Evolutionary conservation across 2,797 vertebrate genomes (phyloP).

Genomic region (Scolopax rusticola): DNA sequence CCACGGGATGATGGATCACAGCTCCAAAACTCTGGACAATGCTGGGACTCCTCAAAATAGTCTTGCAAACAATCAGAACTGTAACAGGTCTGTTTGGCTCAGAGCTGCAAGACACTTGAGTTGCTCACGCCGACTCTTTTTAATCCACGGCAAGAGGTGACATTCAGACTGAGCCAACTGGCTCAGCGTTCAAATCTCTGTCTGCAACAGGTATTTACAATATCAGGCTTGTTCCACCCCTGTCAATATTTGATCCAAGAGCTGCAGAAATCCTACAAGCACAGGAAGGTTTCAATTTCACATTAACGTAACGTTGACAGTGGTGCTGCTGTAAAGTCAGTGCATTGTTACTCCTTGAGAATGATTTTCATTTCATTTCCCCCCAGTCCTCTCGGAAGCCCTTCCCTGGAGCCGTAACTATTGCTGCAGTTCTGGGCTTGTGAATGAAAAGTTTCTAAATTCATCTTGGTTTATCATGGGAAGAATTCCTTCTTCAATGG

Average conservation of each 20-base stretch:
- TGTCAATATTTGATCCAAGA: slow-evolving; percentile 66
- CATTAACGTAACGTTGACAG: slow-evolving; percentile 55
- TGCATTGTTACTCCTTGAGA: slow-evolving; percentile 53
- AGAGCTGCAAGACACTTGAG: slow-evolving; percentile 60
- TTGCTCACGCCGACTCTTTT: slow-evolving; percentile 29
- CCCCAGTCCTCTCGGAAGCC: slow-evolving; percentile 10
- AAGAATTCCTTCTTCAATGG: slow-evolving; percentile 91
- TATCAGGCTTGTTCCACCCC: not conserved
- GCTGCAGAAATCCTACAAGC: slow-evolving; percentile 56
- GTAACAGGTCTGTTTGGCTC: slow-evolving; percentile 66
- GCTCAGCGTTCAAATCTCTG: slow-evolving; percentile 41
- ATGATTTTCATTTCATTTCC: slow-evolving; percentile 26
- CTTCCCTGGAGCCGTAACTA: slow-evolving; percentile 46
- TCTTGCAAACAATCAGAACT: slow-evolving; percentile 44
- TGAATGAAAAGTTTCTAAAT: slow-evolving; percentile 95
- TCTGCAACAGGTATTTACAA: slow-evolving; percentile 37
- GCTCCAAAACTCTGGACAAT: not conserved
- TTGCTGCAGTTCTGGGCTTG: slow-evolving; percentile 85
- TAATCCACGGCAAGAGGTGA: not conserved
- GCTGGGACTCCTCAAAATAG: slow-evolving; percentile 22
- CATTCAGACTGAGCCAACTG: slow-evolving; percentile 13
- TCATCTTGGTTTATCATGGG: slow-evolving; percentile 94
- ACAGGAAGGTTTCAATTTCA: slow-evolving; percentile 56
- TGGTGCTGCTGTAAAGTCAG: slow-evolving; percentile 38
- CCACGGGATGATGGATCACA: not conserved